Base-by-base conservation (phyloP, 2,797 vertebrate genomes). In the Macrochelys suwanniensis region DNA sequence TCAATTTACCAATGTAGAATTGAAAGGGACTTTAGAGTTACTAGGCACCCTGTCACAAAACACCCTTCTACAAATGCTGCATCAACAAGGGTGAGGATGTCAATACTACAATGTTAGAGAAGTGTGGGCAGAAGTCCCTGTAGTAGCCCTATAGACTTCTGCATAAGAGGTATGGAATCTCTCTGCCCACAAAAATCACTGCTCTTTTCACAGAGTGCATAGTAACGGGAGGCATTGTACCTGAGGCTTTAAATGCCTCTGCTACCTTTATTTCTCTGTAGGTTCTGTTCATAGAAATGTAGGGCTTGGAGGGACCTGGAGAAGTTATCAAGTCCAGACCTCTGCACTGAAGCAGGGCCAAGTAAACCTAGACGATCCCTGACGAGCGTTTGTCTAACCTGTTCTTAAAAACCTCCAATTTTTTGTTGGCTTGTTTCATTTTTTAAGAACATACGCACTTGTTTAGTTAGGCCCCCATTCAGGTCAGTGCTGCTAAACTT, bases 151-250 rank as follows among this genome's bases (percentile, higher is more conserved):
- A 50, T 50, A 50, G 12, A 50, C 49, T 50, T 50, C 49, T 50
- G 49, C 49, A 50, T 50, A 50, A 50, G 49, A 50, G 11, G 49
- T 50, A 13, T 50, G 49, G 49, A 50, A 50, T 50, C 49, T 13
- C 49, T 13, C 49, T 50, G 12, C 49, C 49, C 49, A 50, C 12
- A 50, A 50, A 50, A 50, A 50, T 54, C 91, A 59, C 77, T 56
- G 89, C 92, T 31, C 21, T 10, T 95, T 92, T 94, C 94, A n/a
- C 0, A 0, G 90, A 93, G 90, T 0, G 33, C 85, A 81, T 86
- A 92, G 93, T 88, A 76, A 92, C 80, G 71, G 93, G 93, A 96
- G 89, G 84, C 96, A 78, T 82, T 74, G 84, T 87, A 92, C 94
- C 87, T 81, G 79, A 90, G 45, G 90, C 81, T 90, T 87, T 88